phyloP scores from a whole-genome alignment of 2,113 vertebrate genomes.

The Diadophis punctatus region DNA sequence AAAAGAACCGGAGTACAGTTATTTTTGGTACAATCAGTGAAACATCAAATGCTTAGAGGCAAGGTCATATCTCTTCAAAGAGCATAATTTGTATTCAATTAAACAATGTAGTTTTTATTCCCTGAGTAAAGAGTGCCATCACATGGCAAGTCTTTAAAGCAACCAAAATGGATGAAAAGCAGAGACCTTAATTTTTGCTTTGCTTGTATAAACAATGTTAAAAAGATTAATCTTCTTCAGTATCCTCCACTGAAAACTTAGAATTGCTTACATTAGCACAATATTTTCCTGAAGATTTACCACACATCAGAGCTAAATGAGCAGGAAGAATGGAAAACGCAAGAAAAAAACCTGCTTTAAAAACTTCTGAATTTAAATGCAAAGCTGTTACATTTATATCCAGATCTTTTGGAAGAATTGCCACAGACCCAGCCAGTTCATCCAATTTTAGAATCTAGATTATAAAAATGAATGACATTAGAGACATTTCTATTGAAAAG shows the following conservation, averaged over 20 bases:
- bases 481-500: background rate
- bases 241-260: background rate
- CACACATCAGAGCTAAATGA: background rate
- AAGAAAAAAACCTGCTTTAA: background rate
- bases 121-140: constrained; percentile 59
- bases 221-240: background rate
- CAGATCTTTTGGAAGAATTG: background rate
- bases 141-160: constrained; percentile 39
- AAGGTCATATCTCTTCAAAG: background rate
- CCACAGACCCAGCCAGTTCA: background rate
- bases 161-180: background rate
- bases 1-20: background rate
- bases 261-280: background rate
- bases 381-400: background rate
- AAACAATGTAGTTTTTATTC: background rate
- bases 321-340: background rate
- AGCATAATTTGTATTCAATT: background rate
- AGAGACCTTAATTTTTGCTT: background rate
- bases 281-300: background rate
- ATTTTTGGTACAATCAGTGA: background rate
- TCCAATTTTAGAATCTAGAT: background rate
- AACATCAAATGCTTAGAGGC: background rate
- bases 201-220: background rate
- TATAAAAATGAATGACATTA: background rate
- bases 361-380: background rate